phyloP scores from a whole-genome alignment of 2,888 invertebrate genomes.

The Heliothis peltigera region DNA sequence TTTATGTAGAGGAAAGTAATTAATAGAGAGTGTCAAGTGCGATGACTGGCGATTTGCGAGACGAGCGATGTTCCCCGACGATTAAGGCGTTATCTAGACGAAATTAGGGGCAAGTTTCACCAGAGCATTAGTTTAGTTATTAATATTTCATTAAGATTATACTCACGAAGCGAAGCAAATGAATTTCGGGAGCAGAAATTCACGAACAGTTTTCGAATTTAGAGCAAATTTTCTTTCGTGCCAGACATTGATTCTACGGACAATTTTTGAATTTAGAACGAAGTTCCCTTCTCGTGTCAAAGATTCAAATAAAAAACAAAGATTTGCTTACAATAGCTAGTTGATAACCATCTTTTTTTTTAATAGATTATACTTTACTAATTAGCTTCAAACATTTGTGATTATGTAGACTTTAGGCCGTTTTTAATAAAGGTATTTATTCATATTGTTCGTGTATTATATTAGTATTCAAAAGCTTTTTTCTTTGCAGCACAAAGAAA shows the following conservation, averaged over 20 bases:
- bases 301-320: constrained; percentile 13
- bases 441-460: no score
- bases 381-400: no score
- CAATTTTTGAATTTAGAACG: constrained; percentile 13
- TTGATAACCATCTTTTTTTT: no score
- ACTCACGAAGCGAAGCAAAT: background rate
- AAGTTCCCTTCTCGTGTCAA: constrained; percentile 3
- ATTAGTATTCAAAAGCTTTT: no score
- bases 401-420: no score
- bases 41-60: constrained; percentile 58
- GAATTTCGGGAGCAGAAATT: background rate
- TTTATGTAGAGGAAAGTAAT: constrained; percentile 54
- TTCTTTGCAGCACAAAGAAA: background rate
- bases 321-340: no score
- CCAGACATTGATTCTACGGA: background rate
- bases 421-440: no score
- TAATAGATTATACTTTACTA: no score
- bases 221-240: constrained; percentile 6
- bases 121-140: constrained; percentile 40
- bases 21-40: constrained; percentile 63
- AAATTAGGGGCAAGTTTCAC: constrained; percentile 41
- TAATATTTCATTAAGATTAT: constrained; percentile 14
- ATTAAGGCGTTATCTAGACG: constrained; percentile 58
- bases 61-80: constrained; percentile 44
- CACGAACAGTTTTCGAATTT: constrained; percentile 14